Evolutionary conservation across 2,888 invertebrate species (phyloP).

Genomic region (Cecidostiba fungosa): DNA sequence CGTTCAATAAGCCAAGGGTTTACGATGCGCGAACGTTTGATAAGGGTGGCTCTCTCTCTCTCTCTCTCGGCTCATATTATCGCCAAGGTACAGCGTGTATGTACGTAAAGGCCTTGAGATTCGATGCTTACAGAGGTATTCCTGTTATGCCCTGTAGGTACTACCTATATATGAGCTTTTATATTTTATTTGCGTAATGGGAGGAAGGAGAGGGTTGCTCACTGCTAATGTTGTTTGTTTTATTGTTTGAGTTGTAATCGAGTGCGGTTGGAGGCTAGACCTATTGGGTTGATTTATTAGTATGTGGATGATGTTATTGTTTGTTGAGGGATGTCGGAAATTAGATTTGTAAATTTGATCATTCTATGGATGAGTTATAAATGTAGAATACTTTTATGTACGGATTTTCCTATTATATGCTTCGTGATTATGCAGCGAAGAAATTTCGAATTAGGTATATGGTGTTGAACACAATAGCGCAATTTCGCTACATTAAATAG

Average conservation of each 20-base stretch:
- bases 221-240: background rate
- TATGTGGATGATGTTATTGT: background rate
- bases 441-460: no score
- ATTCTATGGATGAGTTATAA: background rate
- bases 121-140: background rate
- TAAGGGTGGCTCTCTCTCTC: constrained; percentile 15
- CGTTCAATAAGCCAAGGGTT: constrained; percentile 46
- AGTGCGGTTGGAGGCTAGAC: background rate
- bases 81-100: background rate
- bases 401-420: no score
- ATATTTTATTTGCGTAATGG: background rate
- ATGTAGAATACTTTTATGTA: no score
- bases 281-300: background rate
- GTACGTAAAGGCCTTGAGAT: background rate
- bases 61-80: background rate
- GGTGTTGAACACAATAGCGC: no score
- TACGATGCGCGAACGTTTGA: constrained; percentile 47
- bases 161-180: background rate
- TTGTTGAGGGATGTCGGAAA: background rate
- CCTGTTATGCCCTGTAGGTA: no score
- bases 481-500: no score
- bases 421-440: no score
- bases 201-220: background rate
- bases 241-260: background rate
- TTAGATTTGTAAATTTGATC: background rate